phyloP scores from a whole-genome alignment of 2,888 invertebrate genomes.

The Tipula vernalis region DNA sequence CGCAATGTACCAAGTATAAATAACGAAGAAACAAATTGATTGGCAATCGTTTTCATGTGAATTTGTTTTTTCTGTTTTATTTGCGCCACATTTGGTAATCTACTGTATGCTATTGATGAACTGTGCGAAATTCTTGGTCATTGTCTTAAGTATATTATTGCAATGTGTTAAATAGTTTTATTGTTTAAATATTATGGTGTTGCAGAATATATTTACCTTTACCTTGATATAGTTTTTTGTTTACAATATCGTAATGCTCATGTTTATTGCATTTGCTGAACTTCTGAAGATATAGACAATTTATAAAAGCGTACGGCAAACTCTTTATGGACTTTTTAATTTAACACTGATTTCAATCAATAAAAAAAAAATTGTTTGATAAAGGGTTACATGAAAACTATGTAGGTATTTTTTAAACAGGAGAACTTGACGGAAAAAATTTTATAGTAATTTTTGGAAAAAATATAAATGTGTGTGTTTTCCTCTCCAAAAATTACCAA shows the following conservation, averaged over 20 bases:
- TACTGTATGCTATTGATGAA: not conserved
- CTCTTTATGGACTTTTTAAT: too few relatives aligned
- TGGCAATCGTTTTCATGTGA: conserved; percentile 4
- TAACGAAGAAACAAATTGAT: not conserved
- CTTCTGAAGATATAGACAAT: too few relatives aligned
- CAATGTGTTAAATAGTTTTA: not conserved
- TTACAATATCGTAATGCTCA: not conserved
- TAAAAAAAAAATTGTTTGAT: too few relatives aligned
- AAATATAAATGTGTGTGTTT: too few relatives aligned
- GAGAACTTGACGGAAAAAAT: too few relatives aligned
- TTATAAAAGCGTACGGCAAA: too few relatives aligned
- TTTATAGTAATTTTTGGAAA: too few relatives aligned
- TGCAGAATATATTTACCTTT: not conserved
- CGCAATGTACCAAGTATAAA: not conserved
- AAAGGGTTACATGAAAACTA: too few relatives aligned
- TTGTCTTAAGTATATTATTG: not conserved
- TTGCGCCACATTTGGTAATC: not conserved
- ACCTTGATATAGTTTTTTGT: not conserved
- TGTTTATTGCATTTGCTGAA: not conserved
- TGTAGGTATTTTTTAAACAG: too few relatives aligned
- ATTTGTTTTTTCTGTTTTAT: not conserved
- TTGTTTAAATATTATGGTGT: not conserved
- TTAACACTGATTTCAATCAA: too few relatives aligned
- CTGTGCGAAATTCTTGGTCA: conserved; percentile 4
- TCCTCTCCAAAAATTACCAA: too few relatives aligned